Evolutionary conservation across 2,113 vertebrate genomes (phyloP), one percentile per base, ranked within the genome.

Genomic region (Microcebus tavaratra): DNA sequence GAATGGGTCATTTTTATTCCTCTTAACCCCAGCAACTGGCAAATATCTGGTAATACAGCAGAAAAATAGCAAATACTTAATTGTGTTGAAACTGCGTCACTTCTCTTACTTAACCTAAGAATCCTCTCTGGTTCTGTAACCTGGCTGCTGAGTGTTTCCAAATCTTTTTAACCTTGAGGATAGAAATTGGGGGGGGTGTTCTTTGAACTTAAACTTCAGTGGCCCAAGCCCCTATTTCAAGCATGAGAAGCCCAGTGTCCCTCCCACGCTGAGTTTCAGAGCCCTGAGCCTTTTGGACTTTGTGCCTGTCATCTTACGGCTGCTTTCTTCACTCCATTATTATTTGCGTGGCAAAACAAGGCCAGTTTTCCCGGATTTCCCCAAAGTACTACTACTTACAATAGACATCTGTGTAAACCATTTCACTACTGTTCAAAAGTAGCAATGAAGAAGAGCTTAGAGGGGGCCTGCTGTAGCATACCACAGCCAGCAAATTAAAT

Each of bases 11-110:
- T 42, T 57, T 88, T 84, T 88, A 87, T 70, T 67, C 36, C 31
- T 72, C 9, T 80, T 48, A 67, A 50, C 31, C 59, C 21, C 13
- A 67, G 12, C 20, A 88, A 2, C 61, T 61, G 45, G 50, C 3
- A 70, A 82, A 57, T 61, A 75, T 42, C 48, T 75, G 39, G 17
- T 48, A 53, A 83, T 39, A 73, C 15, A 68, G 15, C 27, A 75
- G 80, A 88, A 87, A 96, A 92, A 63, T 34, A 75, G 14, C 21
- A 94, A 89, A 83, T 67, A 87, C 42, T 86, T 87, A 29, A 61
- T 45, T 76, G 63, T 36, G 3, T 68, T 78, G 10, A 50, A 68
- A 50, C 53, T 29, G 14, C 57, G 11, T 45, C 17, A 36, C 36
- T 70, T 85, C 57, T 79, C 9, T 36, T 63, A 55, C 3, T 85